These are phyloP conservation scores for Steinernema khuongi DNA, from an alignment of 1,140 invertebrate genomes.

Conservation along the genomic window DNA sequence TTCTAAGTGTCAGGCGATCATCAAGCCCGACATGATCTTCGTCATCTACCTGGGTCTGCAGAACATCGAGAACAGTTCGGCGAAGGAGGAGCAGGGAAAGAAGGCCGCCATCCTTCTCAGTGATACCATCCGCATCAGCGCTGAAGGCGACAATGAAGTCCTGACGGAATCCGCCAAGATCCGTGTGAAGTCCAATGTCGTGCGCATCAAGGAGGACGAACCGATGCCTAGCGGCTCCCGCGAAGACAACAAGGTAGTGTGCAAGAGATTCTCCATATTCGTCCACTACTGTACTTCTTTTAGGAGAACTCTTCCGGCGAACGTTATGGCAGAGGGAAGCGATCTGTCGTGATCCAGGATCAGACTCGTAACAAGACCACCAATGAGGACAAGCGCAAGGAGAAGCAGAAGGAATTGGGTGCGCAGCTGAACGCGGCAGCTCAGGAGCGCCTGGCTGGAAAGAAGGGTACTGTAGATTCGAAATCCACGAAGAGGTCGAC, in stretches of 20 bases:
- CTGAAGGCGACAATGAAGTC: slow-evolving; percentile 72
- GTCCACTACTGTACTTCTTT: not conserved
- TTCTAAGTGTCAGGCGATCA: slow-evolving; percentile 75
- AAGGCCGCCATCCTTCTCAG: slow-evolving; percentile 89
- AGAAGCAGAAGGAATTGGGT: slow-evolving; percentile 91
- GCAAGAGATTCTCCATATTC: not conserved
- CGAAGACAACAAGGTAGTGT: slow-evolving; percentile 66
- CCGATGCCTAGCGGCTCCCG: slow-evolving; percentile 67
- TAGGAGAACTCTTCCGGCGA: slow-evolving; percentile 64
- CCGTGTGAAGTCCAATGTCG: slow-evolving; percentile 89
- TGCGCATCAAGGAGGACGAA: slow-evolving; percentile 80
- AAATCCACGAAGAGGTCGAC: slow-evolving; percentile 80
- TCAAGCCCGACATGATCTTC: slow-evolving; percentile 88
- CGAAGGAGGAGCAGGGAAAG: slow-evolving; percentile 79
- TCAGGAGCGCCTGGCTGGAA: slow-evolving; percentile 78
- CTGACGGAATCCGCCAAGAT: slow-evolving; percentile 79
- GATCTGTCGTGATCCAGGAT: slow-evolving; percentile 87
- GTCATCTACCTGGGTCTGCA: slow-evolving; percentile 88
- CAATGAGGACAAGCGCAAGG: slow-evolving; percentile 89
- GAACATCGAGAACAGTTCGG: slow-evolving; percentile 74
- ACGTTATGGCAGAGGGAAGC: slow-evolving; percentile 73
- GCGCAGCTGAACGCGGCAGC: slow-evolving; percentile 84
- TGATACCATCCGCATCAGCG: slow-evolving; percentile 82
- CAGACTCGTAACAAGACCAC: slow-evolving; percentile 90
- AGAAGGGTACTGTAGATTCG: slow-evolving; percentile 73